These are phyloP conservation scores for Oreochromis niloticus DNA, from an alignment of 2,113 vertebrate species.

Conservation along the genomic window DNA sequence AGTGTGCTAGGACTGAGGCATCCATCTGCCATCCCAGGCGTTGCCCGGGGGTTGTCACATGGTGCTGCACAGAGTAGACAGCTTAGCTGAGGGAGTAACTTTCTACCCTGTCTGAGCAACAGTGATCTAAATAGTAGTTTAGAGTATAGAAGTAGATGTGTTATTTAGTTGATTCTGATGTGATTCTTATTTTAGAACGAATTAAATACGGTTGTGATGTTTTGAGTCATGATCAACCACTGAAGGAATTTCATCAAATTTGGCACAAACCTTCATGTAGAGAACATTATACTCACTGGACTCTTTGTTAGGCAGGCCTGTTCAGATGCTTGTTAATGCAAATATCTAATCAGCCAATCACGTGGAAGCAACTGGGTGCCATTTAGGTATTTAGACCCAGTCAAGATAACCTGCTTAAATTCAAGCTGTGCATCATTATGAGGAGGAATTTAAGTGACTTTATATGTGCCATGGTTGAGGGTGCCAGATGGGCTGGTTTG, in stretches of 20 bases:
- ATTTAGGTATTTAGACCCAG: background rate
- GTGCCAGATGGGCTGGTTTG: background rate
- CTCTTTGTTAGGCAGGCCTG: background rate
- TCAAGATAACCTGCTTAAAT: background rate
- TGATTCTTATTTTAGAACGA: background rate
- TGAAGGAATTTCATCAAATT: background rate
- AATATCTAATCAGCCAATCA: background rate
- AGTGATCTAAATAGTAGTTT: background rate
- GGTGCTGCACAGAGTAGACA: background rate
- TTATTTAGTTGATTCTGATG: background rate
- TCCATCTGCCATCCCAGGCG: conserved; percentile 7
- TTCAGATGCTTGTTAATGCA: background rate
- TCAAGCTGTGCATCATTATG: background rate
- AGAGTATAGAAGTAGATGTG: background rate
- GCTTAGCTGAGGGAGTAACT: background rate
- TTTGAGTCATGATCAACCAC: background rate
- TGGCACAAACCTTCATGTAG: background rate
- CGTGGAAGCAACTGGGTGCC: background rate
- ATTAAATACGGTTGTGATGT: background rate
- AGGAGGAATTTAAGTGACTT: background rate
- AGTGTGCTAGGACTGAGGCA: conserved; percentile 36
- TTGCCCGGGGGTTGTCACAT: conserved; percentile 1
- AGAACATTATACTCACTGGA: background rate
- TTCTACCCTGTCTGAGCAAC: background rate
- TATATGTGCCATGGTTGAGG: background rate